phyloP scores from a whole-genome alignment of 2,113 vertebrate species.

The Okapia johnstoni region DNA sequence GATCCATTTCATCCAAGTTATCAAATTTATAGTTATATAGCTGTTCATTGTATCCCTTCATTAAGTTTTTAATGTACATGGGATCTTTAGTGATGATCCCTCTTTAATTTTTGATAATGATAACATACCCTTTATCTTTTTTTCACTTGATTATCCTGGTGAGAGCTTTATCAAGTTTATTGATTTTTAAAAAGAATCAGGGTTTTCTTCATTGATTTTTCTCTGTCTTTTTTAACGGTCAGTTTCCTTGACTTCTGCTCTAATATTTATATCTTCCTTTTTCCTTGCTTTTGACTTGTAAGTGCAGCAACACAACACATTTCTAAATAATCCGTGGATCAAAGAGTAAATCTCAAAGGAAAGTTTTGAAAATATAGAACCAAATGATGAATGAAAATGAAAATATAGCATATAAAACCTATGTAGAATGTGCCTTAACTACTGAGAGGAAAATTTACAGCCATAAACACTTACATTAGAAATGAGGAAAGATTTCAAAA shows the following conservation, averaged over 20 bases:
- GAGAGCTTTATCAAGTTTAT: background rate
- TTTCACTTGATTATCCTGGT: background rate
- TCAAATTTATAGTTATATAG: background rate
- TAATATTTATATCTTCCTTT: background rate
- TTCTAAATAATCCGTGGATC: background rate
- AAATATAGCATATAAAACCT: background rate
- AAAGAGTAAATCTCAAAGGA: background rate
- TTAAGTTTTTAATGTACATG: background rate
- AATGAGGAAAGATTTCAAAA: background rate
- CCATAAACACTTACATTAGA: background rate
- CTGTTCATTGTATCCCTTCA: background rate
- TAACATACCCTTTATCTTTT: background rate
- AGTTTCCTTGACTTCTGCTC: background rate
- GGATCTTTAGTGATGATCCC: background rate
- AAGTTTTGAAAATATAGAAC: background rate
- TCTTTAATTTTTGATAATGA: background rate
- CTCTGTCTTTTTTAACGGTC: background rate
- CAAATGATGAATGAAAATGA: background rate
- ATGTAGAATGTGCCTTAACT: background rate
- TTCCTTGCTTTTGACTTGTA: background rate
- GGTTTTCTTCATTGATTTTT: background rate
- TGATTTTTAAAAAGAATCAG: background rate
- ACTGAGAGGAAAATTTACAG: background rate
- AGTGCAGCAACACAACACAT: background rate
- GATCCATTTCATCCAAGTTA: background rate